Conservation (phyloP, 2,888 invertebrate genomes). For the Caenorhabditis sp. region DNA sequence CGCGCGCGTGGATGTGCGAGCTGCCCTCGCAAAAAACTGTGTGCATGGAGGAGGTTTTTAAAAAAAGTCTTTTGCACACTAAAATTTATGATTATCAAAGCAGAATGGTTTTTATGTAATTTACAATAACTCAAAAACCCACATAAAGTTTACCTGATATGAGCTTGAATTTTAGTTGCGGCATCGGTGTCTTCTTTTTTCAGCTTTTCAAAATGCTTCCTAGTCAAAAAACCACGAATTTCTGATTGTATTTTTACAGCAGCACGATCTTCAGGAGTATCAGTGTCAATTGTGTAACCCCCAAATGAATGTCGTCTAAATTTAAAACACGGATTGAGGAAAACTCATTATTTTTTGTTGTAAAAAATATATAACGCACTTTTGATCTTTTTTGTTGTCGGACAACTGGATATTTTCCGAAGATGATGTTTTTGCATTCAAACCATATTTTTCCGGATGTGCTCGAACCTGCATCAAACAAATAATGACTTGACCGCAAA, state of each 20-base stretch:
- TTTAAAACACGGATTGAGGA: not conserved
- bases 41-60: no score
- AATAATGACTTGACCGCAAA: no score
- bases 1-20: no score
- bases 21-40: no score
- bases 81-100: no score
- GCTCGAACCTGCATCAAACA: constrained; percentile 85
- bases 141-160: constrained; percentile 87
- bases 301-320: constrained; percentile 81
- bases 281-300: constrained; percentile 75
- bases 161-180: constrained; percentile 94
- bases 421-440: constrained; percentile 83
- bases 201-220: constrained; percentile 84
- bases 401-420: constrained; percentile 74
- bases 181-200: constrained; percentile 93
- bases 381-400: constrained; percentile 80
- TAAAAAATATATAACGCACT: constrained; percentile 61
- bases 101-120: no score
- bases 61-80: no score
- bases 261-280: constrained; percentile 81
- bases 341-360: not conserved
- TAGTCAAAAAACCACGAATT: constrained; percentile 80
- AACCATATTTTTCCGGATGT: constrained; percentile 88
- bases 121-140: no score
- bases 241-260: constrained; percentile 81